phyloP scores from a whole-genome alignment of 2,888 invertebrate genomes.

The Sarcophaga caerulescens region DNA sequence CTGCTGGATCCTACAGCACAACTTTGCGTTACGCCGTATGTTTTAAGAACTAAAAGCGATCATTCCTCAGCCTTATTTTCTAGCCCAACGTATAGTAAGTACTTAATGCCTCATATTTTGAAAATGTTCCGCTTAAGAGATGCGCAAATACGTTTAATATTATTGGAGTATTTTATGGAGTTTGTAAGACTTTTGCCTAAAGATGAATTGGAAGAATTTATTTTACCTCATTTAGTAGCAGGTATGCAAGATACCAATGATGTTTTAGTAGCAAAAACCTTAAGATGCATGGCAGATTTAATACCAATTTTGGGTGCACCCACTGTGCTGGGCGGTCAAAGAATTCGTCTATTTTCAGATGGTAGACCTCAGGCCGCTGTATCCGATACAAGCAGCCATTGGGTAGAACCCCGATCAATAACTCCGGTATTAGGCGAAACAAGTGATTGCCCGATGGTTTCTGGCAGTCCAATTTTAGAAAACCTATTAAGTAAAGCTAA shows the following conservation, averaged over 20 bases:
- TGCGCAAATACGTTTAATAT: slow-evolving; percentile 89
- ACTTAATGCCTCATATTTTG: slow-evolving; percentile 88
- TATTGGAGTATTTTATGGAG: slow-evolving; percentile 89
- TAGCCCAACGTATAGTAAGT: slow-evolving; percentile 86
- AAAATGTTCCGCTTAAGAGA: slow-evolving; percentile 93
- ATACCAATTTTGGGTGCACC: slow-evolving; percentile 91
- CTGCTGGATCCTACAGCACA: slow-evolving; percentile 91
- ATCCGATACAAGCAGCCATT: slow-evolving; percentile 74
- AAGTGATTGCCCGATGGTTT: slow-evolving; percentile 76
- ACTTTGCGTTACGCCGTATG: slow-evolving; percentile 79
- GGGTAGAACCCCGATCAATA: slow-evolving; percentile 80
- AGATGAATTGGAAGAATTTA: slow-evolving; percentile 88
- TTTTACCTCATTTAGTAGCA: slow-evolving; percentile 93
- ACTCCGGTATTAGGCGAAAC: slow-evolving; percentile 78
- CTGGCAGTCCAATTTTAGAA: slow-evolving; percentile 78
- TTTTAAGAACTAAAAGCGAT: slow-evolving; percentile 82
- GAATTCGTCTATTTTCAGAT: slow-evolving; percentile 91
- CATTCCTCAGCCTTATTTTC: slow-evolving; percentile 85
- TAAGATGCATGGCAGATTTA: slow-evolving; percentile 90
- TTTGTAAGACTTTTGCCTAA: slow-evolving; percentile 89
- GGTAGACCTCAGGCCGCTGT: slow-evolving; percentile 85
- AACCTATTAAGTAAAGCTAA: slow-evolving; percentile 73
- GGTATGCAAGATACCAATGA: slow-evolving; percentile 95
- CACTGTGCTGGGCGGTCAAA: slow-evolving; percentile 91
- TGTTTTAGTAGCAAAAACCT: slow-evolving; percentile 89